A percentile compares a stretch with the other conserved stretches of the same genome.
Conservation (phyloP, 2,888 invertebrate species). For the Eucera pruinosa region DNA sequence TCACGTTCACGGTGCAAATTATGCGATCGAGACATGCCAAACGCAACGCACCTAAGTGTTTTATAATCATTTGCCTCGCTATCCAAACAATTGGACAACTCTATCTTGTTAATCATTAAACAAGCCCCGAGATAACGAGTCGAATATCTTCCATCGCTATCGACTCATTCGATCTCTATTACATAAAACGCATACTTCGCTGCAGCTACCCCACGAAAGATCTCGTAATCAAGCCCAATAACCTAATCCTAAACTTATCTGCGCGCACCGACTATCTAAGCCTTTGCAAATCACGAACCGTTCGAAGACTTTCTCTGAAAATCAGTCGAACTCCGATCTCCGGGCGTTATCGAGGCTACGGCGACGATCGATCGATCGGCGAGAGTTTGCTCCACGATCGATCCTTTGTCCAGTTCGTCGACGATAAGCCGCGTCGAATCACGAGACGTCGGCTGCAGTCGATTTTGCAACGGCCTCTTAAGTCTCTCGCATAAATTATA, state of each 20-base stretch:
- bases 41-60: not conserved
- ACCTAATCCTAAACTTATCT: not conserved
- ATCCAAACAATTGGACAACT: not conserved
- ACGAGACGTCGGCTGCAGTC: conserved; percentile 63
- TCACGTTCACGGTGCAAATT: not conserved
- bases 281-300: conserved; percentile 18
- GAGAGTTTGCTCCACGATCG: conserved; percentile 55
- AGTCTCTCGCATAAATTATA: conserved; percentile 75
- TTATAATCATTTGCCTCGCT: not conserved
- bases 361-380: conserved; percentile 56
- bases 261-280: no score
- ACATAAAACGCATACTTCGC: not conserved
- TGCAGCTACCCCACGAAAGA: not conserved
- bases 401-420: conserved; percentile 71
- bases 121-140: conserved; percentile 1
- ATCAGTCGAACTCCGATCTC: conserved; percentile 44
- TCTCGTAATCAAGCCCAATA: not conserved
- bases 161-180: not conserved
- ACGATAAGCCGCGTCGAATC: conserved; percentile 76
- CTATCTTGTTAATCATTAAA: conserved; percentile 1
- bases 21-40: not conserved
- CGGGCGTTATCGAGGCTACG: conserved; percentile 45
- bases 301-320: conserved; percentile 47
- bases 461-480: conserved; percentile 75
- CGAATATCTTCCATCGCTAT: not conserved